Evolutionary conservation across 2,113 vertebrate genomes (phyloP).

Genomic region (Leucopsar rothschildi): DNA sequence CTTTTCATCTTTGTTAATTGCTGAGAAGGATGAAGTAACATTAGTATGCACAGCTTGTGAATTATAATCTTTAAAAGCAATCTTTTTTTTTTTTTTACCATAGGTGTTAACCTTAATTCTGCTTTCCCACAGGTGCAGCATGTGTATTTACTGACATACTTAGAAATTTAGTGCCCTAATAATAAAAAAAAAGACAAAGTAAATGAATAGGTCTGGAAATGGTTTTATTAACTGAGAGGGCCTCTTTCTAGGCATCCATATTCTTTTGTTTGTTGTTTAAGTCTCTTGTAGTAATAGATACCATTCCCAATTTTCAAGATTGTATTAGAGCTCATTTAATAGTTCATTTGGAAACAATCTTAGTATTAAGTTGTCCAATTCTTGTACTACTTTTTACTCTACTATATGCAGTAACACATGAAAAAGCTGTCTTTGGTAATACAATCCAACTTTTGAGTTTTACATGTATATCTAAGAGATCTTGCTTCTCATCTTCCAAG

Average conservation of each 20-base stretch:
- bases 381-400: not conserved
- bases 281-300: not conserved
- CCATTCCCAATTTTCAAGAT: no score
- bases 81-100: not conserved
- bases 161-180: not conserved
- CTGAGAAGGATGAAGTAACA: slow-evolving; percentile 15
- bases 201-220: not conserved
- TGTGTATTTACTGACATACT: not conserved
- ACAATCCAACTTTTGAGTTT: not conserved
- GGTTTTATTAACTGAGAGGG: not conserved
- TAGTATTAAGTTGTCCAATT: not conserved
- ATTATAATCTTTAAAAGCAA: slow-evolving; percentile 1
- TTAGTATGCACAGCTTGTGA: slow-evolving; percentile 7
- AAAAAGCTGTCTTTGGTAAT: not conserved
- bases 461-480: not conserved
- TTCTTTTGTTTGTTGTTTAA: not conserved
- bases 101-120: slow-evolving; percentile 7
- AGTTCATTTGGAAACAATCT: not conserved
- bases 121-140: not conserved
- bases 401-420: not conserved
- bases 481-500: not conserved
- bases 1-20: slow-evolving; percentile 64
- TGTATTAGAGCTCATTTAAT: not conserved
- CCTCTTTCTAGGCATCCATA: not conserved
- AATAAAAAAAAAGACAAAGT: not conserved